Base-by-base conservation (phyloP, 2,113 vertebrate genomes). In the Corydoras sp. region DNA sequence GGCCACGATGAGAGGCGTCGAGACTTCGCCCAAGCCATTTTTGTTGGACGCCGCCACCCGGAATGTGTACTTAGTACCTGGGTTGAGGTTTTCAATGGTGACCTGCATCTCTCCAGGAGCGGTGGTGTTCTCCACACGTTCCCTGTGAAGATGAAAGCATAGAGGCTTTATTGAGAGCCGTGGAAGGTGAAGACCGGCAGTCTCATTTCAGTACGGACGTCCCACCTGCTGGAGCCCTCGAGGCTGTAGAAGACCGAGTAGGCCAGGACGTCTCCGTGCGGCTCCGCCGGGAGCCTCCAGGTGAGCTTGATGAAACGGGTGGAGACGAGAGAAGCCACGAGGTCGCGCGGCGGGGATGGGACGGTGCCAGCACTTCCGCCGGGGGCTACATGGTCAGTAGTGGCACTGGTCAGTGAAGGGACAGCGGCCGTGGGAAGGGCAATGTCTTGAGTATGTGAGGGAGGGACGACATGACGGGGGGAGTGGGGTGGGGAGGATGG, bases 261-360 rank as follows among this genome's bases (percentile, higher is more conserved):
- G 85, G 92, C 94, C 71, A 99, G 86, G 81, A 96, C 94, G 75
- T 99, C 95, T 65, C 95, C 96, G 0, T 94, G 92, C 11, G 95
- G 91, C 66, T 99, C 97, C 0, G 90, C 94, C 0, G 97, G 97
- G 0, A 91, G 90, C 60, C 97, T 90, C 97, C 97, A 99, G 0
- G 93, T 96, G 84, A 99, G 82, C 82, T 97, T 93, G 91, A 99
- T 95, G 93, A 99, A 99, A 74, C 97, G 95, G 8, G 97, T 99
- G 81, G 97, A 99, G 71, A 99, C 96, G 24, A 99, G 88, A 0
- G 96, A 97, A 54, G 97, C 97, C 89, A 99, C 94, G 0, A 99
- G 92, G 3, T 99, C 97, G 3, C 97, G 88, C 0, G 97, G 97
- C 14, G 92, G 92, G 0, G 95, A 95, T 81, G 97, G 93, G 75